Percentiles rank a stretch among this genome's conserved stretches.
Evolutionary conservation across 1,140 invertebrate genomes (phyloP).

Genomic region (Orius laevigatus): DNA sequence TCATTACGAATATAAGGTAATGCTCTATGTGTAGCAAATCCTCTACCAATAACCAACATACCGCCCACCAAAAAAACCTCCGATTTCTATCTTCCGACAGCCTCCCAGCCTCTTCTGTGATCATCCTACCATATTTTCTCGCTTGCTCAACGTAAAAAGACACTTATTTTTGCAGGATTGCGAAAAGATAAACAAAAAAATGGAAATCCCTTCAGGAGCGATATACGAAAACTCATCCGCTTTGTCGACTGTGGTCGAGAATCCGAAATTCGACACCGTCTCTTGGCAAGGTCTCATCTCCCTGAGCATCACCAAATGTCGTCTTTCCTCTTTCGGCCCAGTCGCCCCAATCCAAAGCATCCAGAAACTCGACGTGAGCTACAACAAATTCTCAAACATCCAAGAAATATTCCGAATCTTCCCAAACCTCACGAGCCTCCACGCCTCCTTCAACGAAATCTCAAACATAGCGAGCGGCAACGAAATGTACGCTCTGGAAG

Average conservation of each 20-base stretch:
- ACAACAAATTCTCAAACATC: constrained; percentile 15
- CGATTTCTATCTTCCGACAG: no score
- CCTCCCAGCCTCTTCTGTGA: no score
- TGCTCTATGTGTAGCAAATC: no score
- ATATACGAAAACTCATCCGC: no score
- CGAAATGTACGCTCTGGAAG: constrained; percentile 7
- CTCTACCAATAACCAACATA: no score
- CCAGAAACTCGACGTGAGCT: constrained; percentile 17
- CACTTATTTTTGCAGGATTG: no score
- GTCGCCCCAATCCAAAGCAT: constrained; percentile 14
- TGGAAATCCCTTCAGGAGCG: no score
- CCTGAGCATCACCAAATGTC: background rate
- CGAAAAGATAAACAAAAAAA: no score
- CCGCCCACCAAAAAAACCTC: no score
- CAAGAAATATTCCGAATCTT: constrained; percentile 16
- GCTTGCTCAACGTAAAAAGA: no score
- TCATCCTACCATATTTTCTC: no score
- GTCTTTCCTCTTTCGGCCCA: constrained; percentile 12
- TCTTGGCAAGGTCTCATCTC: constrained; percentile 3
- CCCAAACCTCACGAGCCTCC: constrained; percentile 10
- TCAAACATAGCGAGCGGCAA: constrained; percentile 6
- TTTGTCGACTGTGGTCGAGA: background rate
- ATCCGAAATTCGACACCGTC: background rate
- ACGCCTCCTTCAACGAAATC: constrained; percentile 19
- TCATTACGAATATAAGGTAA: constrained; percentile 14